Evolutionary conservation across 2,888 invertebrate species (phyloP), one percentile per base, ranked within the genome.

Genomic region (Cordilura impudica): DNA sequence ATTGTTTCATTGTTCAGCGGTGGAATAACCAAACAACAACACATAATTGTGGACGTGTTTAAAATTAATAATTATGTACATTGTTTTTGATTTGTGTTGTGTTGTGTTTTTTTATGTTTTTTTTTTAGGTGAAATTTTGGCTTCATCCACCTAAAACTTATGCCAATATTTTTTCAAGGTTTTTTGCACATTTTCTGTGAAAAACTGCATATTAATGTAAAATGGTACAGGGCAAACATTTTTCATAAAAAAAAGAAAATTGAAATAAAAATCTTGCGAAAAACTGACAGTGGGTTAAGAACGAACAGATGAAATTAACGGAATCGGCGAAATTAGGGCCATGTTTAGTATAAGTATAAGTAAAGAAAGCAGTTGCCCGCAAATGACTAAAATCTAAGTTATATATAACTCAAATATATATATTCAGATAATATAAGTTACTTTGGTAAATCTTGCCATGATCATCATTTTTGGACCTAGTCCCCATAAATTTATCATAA

Each of bases 151-250:
- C 63, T 56, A 69, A 73, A 51, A 51, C 31, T 73, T 45, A 61
- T 79, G 79, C 79, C 79, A 79, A 79, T 79, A 79, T 66, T 29
- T 39, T 71, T 73, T 79, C 79, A 79, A 79, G 79, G 79, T 67
- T 79, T 79, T 67, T 67, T 79, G 61, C 69, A 75, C 69, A 56
- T 63, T 45, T 67, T 67, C 26, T 63, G 53, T 31, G 12, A 31
- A 10, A 39, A 12, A 39, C n/a, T 39, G 14, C 35, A 35, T n/a
- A 39, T 39, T 39, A 12, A n/a, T 39, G 35, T 39, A 39, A n/a
- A 39, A n/a, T n/a, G 35, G 35, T 39, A 4, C 35, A n/a, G n/a
- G 35, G n/a, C 35, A 39, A 39, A 39, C 4, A 39, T n/a, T n/a
- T n/a, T 39, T 39, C 5, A 39, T n/a, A 31, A 7, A 31, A 39